phyloP scores from a whole-genome alignment of 2,888 invertebrate genomes.

The Enchytraeus crypticus region DNA sequence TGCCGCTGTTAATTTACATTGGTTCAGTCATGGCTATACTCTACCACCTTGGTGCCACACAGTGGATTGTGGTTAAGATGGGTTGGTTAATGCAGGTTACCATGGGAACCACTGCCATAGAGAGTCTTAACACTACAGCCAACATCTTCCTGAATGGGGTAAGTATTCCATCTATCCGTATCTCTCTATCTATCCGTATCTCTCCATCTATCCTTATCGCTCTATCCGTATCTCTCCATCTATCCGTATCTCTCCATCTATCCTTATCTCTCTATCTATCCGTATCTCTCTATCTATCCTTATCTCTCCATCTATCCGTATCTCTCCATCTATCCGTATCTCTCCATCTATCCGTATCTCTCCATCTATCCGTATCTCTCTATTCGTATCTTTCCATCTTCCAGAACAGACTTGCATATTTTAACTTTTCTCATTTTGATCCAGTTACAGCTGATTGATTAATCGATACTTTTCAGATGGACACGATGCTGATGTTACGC shows the following conservation, averaged over 20 bases:
- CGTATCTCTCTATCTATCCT: too few species aligned
- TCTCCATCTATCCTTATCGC: too few species aligned
- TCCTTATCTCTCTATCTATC: background rate
- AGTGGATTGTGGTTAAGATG: slow-evolving; percentile 69
- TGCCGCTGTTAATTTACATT: slow-evolving; percentile 88
- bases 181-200: background rate
- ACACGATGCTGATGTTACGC: slow-evolving; percentile 29
- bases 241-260: background rate
- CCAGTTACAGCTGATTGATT: too few species aligned
- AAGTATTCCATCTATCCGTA: slow-evolving; percentile 30
- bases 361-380: too few species aligned
- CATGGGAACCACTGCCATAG: slow-evolving; percentile 82
- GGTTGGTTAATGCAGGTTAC: slow-evolving; percentile 64
- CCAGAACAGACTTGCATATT: too few species aligned
- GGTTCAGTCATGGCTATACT: slow-evolving; percentile 80
- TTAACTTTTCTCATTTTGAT: too few species aligned
- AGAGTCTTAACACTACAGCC: slow-evolving; percentile 82
- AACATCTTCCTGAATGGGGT: slow-evolving; percentile 94
- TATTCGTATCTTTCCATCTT: too few species aligned
- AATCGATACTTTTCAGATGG: slow-evolving; percentile 26
- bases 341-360: background rate
- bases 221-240: too few species aligned
- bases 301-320: too few species aligned
- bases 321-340: too few species aligned
- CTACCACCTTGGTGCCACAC: slow-evolving; percentile 80